These are phyloP conservation scores for Tetragonula carbonaria DNA, from an alignment of 2,888 invertebrate genomes.

Conservation along the genomic window DNA sequence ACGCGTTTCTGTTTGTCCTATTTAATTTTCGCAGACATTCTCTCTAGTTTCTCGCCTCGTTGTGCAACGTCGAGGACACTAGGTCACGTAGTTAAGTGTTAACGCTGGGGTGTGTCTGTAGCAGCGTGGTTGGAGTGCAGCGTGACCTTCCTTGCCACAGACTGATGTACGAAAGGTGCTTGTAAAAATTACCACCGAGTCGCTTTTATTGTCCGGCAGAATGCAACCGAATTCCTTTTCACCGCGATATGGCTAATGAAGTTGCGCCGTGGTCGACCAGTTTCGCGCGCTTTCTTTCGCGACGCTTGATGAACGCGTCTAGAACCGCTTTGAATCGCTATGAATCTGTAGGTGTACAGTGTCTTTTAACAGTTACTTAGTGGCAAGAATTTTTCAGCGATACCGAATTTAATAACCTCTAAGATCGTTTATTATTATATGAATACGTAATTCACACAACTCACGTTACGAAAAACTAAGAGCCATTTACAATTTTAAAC, in stretches of 20 bases:
- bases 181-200: slow-evolving; percentile 55
- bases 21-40: slow-evolving; percentile 37
- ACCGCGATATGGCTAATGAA: slow-evolving; percentile 22
- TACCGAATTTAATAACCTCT: too few relatives aligned
- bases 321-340: too few relatives aligned
- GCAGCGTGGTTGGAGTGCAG: slow-evolving; percentile 50
- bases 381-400: too few relatives aligned
- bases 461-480: too few relatives aligned
- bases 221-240: slow-evolving; percentile 17
- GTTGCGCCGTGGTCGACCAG: not conserved
- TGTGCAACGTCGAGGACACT: slow-evolving; percentile 58
- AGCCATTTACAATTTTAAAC: too few relatives aligned
- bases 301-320: too few relatives aligned
- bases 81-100: slow-evolving; percentile 63
- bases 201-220: slow-evolving; percentile 14
- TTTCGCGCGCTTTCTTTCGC: not conserved
- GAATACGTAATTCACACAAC: too few relatives aligned
- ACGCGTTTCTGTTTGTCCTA: slow-evolving; percentile 44
- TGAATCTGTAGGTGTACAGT: too few relatives aligned
- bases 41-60: slow-evolving; percentile 30
- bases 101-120: slow-evolving; percentile 58
- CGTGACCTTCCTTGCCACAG: slow-evolving; percentile 56
- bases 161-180: slow-evolving; percentile 55
- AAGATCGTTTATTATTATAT: too few relatives aligned
- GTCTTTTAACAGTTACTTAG: too few relatives aligned